Percentiles rank a stretch among this genome's conserved stretches.
phyloP scores from a whole-genome alignment of 2,888 invertebrate genomes.

The Lasioglossum calceatum region DNA sequence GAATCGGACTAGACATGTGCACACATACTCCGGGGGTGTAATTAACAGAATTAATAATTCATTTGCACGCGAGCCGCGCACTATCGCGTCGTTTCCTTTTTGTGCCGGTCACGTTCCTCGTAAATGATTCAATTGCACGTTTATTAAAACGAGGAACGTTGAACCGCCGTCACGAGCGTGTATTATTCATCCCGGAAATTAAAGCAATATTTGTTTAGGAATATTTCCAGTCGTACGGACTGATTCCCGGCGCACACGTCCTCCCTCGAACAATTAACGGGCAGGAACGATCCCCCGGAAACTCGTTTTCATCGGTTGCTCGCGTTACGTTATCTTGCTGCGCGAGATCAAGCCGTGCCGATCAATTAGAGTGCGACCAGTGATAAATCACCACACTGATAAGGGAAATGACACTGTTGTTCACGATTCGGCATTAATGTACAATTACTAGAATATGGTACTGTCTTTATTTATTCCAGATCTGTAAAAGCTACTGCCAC shows the following conservation, averaged over 20 bases:
- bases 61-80: not conserved
- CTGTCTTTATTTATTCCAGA: too few species aligned
- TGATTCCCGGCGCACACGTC: not conserved
- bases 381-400: conserved; percentile 10
- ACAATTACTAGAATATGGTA: not conserved
- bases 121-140: conserved; percentile 14
- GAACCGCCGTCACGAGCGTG: not conserved
- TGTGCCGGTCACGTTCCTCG: not conserved
- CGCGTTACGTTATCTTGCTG: conserved; percentile 15
- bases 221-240: not conserved
- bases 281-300: not conserved
- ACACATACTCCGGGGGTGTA: not conserved
- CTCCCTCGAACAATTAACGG: not conserved
- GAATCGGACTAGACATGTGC: not conserved
- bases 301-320: not conserved
- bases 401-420: not conserved
- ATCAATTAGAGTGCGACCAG: conserved; percentile 1
- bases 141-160: conserved; percentile 13
- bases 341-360: conserved; percentile 14
- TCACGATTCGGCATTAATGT: not conserved
- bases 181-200: not conserved
- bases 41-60: conserved; percentile 37
- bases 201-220: not conserved
- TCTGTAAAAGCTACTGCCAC: too few species aligned
- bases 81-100: conserved; percentile 19